A percentile compares a stretch with the other conserved stretches of the same genome.
Evolutionary conservation across 1,140 invertebrate species (phyloP).

Genomic region (Paracyclopina nana): DNA sequence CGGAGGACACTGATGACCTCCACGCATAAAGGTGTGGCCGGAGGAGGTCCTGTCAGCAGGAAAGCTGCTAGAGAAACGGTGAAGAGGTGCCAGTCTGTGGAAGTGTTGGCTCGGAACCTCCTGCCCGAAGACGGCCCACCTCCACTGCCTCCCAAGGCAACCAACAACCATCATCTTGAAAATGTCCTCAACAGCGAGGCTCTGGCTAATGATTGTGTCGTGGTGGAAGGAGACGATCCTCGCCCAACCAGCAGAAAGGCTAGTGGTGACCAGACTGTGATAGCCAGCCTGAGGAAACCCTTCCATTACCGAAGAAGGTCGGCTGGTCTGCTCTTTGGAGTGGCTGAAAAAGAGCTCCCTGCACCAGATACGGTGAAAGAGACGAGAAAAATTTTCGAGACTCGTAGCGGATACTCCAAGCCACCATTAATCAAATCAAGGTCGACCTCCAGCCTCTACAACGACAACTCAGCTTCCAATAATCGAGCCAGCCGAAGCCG

Average conservation of each 20-base stretch:
- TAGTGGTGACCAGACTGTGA: background rate
- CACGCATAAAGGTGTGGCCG: background rate
- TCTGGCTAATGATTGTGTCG: slow-evolving; percentile 5
- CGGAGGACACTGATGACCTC: background rate
- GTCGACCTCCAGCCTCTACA: slow-evolving; percentile 9
- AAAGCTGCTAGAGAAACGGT: slow-evolving; percentile 8
- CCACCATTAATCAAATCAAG: background rate
- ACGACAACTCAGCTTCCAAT: too few species aligned
- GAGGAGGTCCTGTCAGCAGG: background rate
- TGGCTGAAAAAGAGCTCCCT: slow-evolving; percentile 8
- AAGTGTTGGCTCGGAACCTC: slow-evolving; percentile 3
- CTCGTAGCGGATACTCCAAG: background rate
- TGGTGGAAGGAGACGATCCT: background rate
- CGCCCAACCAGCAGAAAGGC: background rate
- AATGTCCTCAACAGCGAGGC: background rate
- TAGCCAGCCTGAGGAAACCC: background rate
- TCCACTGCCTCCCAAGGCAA: slow-evolving; percentile 3
- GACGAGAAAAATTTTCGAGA: slow-evolving; percentile 14
- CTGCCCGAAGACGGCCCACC: background rate
- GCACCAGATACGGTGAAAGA: slow-evolving; percentile 14
- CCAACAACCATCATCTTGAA: background rate
- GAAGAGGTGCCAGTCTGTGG: slow-evolving; percentile 12
- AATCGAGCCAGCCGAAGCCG: too few species aligned
- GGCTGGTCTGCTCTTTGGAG: slow-evolving; percentile 5
- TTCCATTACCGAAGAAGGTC: background rate